Evolutionary conservation across 2,113 vertebrate genomes (phyloP), one percentile per base, ranked within the genome.

Genomic region (Geothlypis trichas): DNA sequence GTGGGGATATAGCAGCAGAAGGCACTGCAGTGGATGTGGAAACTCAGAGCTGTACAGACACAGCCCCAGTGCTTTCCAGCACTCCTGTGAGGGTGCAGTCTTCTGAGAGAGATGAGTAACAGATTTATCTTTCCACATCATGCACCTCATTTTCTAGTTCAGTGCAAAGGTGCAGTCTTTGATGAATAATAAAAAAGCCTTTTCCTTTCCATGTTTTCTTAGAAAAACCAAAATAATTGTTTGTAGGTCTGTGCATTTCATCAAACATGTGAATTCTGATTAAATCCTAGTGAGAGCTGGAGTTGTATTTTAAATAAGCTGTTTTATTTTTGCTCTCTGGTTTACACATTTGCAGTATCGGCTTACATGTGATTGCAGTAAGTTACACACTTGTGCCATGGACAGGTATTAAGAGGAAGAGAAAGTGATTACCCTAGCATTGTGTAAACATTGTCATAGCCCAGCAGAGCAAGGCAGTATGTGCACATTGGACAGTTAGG

Each of bases 131-230:
- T 95, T 87, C 62, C 1, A 4, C 82, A 62, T 94, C 58, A 55
- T 52, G n/a, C 54, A 27, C 3, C 63, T 91, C 5, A 73, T 96
- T 94, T 94, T 88, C 71, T 73, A 90, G 87, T 69, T 67, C 67
- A 80, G 54, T 87, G 82, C 85, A 90, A 93, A 93, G 54, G 71
- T 93, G 13, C 26, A 44, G 71, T 87, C 91, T 88, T 91, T 58
- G 63, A 37, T 85, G 51, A 96, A 54, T 87, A 78, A 68, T 90
- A 74, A 78, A 74, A 79, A 73, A 88, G 4, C 19, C 9, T 33
- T 78, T 87, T 84, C 46, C 67, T 66, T 92, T 77, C 39, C 1
- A 0, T 61, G 22, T 79, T n/a, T 75, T 42, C 30, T 74, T 42
- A 74, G 58, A 82, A 26, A 87, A 46, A 46, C 13, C 26, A 80